Percentiles rank a stretch among this genome's conserved stretches.
These are phyloP conservation scores for Hycleus cichorii DNA, from an alignment of 1,140 invertebrate genomes.

Conservation along the genomic window DNA sequence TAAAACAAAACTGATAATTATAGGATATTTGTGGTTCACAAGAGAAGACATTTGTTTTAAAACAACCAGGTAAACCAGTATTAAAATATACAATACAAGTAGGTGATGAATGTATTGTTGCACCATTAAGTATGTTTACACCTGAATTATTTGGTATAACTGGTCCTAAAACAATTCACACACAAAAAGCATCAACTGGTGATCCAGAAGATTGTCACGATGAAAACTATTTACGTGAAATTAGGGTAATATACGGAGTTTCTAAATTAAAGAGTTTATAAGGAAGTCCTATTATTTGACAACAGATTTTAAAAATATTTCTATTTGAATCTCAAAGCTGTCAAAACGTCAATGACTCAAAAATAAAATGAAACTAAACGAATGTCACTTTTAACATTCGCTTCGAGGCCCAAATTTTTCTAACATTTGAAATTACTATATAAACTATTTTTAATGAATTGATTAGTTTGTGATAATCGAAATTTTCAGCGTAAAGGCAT, in stretches of 20 bases:
- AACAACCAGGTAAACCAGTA: constrained; percentile 61
- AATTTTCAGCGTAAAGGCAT: constrained; percentile 48
- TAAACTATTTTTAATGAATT: constrained; percentile 4
- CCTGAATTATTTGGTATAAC: constrained; percentile 84
- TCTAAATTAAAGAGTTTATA: no score
- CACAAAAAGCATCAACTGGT: constrained; percentile 66
- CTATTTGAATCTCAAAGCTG: no score
- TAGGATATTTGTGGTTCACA: constrained; percentile 75
- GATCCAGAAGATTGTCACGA: constrained; percentile 92
- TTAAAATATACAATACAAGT: constrained; percentile 75
- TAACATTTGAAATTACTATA: no score
- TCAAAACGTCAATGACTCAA: no score
- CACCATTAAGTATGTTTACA: constrained; percentile 80
- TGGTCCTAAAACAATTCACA: constrained; percentile 61
- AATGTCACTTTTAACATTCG: no score
- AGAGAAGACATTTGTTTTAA: constrained; percentile 70
- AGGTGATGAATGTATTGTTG: constrained; percentile 89
- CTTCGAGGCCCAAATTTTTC: no score
- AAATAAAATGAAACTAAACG: no score
- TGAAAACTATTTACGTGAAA: constrained; percentile 84
- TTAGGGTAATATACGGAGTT: constrained; percentile 48
- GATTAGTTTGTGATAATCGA: background rate
- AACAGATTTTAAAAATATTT: no score
- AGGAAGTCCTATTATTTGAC: no score
- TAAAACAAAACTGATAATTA: background rate